These are phyloP conservation scores for Atrichornis clamosus DNA, from an alignment of 2,113 vertebrate species.

Conservation along the genomic window DNA sequence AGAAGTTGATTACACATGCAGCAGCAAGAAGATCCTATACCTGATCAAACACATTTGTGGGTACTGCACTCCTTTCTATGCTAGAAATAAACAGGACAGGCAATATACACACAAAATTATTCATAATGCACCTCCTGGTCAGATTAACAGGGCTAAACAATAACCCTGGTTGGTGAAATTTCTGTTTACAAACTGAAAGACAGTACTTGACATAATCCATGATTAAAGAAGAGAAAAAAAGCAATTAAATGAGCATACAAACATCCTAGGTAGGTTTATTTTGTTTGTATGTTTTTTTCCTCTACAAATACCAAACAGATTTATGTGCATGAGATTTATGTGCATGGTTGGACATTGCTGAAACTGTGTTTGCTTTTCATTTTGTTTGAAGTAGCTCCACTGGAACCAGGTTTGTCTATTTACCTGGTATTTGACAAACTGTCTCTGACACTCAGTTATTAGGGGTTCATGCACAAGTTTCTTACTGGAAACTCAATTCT, in stretches of 20 bases:
- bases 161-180: background rate
- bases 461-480: background rate
- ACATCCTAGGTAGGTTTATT: background rate
- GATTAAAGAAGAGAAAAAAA: background rate
- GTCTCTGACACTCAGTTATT: background rate
- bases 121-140: background rate
- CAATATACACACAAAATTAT: background rate
- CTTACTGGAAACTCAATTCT: background rate
- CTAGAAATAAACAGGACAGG: background rate
- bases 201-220: background rate
- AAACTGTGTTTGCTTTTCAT: conserved; percentile 1
- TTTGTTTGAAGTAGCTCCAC: background rate
- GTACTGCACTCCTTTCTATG: background rate
- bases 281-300: background rate
- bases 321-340: background rate
- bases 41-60: background rate
- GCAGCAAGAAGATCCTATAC: background rate
- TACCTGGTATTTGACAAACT: background rate
- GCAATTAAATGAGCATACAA: background rate
- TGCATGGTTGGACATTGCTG: background rate
- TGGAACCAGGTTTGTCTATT: conserved; percentile 8
- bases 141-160: background rate
- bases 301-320: background rate
- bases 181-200: background rate
- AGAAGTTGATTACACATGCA: conserved; percentile 8